A percentile compares a stretch with the other conserved stretches of the same genome.
Evolutionary conservation across 2,113 vertebrate species (phyloP).

Genomic region (Phalacrocorax pelagicus): DNA sequence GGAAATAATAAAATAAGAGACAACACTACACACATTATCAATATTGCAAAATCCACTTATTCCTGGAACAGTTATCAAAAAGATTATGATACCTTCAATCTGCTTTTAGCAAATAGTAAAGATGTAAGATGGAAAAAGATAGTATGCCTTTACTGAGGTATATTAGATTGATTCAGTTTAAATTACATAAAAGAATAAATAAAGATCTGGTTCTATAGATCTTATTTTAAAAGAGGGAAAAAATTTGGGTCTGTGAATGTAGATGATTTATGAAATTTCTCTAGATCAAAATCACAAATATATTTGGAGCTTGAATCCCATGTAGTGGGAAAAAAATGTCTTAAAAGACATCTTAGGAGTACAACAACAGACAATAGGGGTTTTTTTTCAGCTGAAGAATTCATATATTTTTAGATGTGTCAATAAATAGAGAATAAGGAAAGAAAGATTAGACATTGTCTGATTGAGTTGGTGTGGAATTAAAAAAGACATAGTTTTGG

Average conservation of each 20-base stretch:
- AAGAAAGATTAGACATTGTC: background rate
- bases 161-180: background rate
- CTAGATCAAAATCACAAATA: background rate
- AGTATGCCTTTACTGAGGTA: background rate
- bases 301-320: background rate
- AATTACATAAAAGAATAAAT: background rate
- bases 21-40: background rate
- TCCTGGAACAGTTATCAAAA: background rate
- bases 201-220: background rate
- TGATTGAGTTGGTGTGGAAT: background rate
- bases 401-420: background rate
- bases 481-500: background rate
- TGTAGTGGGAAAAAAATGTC: background rate
- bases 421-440: background rate
- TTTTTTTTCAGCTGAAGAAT: background rate
- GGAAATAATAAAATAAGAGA: background rate
- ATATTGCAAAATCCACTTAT: background rate
- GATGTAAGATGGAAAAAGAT: background rate
- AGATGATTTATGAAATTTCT: background rate
- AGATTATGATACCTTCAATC: background rate
- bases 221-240: background rate
- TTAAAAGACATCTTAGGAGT: background rate
- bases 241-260: background rate
- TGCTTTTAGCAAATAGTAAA: background rate
- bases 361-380: background rate